phyloP scores from a whole-genome alignment of 2,113 vertebrate genomes.

The Rattus norvegicus region DNA sequence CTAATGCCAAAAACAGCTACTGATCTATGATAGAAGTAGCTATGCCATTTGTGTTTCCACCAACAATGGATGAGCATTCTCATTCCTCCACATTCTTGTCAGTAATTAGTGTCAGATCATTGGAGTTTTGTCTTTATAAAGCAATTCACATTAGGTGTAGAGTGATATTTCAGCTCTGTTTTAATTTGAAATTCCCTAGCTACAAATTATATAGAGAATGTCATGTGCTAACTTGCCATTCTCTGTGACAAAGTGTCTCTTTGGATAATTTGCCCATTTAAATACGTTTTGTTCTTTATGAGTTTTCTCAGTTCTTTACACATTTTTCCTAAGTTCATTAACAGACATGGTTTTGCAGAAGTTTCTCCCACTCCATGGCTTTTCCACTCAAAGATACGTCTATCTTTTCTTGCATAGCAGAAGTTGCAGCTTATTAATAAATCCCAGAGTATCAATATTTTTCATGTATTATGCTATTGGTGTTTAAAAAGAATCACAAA shows the following conservation, averaged over 20 bases:
- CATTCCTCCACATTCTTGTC: background rate
- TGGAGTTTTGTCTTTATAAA: constrained; percentile 5
- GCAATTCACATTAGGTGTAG: background rate
- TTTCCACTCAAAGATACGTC: background rate
- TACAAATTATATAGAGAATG: background rate
- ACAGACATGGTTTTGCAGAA: background rate
- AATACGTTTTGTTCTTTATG: background rate
- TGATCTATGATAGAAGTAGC: background rate
- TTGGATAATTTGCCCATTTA: background rate
- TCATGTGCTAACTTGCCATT: background rate
- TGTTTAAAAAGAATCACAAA: background rate
- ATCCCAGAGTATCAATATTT: background rate
- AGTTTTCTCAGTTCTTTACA: background rate
- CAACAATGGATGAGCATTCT: background rate
- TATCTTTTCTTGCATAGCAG: background rate
- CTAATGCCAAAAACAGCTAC: background rate
- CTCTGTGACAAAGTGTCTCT: background rate
- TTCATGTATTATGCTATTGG: background rate
- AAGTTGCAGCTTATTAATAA: background rate
- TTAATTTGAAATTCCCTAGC: constrained; percentile 52
- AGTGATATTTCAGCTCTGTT: background rate
- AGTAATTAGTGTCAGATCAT: background rate
- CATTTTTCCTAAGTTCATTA: constrained; percentile 15
- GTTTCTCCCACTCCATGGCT: background rate
- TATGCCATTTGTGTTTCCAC: background rate